These are phyloP conservation scores for Cephus spinipes DNA, from an alignment of 2,888 invertebrate species.

Conservation along the genomic window DNA sequence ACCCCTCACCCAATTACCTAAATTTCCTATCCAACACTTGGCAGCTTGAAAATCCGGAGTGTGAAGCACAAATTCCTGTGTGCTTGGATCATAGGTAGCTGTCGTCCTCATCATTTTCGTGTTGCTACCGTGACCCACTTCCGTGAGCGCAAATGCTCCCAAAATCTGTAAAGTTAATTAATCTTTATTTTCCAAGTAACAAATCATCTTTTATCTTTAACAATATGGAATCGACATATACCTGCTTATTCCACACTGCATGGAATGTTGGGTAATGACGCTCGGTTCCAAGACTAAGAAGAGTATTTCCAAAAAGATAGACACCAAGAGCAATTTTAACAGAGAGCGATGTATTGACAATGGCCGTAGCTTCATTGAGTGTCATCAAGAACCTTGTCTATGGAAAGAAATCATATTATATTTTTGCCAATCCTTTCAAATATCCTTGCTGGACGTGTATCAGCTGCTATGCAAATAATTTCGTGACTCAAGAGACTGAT, in stretches of 20 bases:
- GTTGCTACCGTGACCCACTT: conserved; percentile 92
- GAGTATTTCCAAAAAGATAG: conserved; percentile 79
- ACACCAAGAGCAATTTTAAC: conserved; percentile 84
- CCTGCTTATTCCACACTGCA: conserved; percentile 79
- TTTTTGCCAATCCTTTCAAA: not conserved
- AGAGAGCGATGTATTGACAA: conserved; percentile 78
- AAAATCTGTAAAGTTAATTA: conserved; percentile 64
- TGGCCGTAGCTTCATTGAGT: conserved; percentile 80
- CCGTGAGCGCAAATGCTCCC: conserved; percentile 88
- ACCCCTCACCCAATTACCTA: conserved; percentile 66
- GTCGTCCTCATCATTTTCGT: conserved; percentile 88
- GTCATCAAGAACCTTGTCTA: conserved; percentile 82
- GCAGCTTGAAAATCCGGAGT: conserved; percentile 83
- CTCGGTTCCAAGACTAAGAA: conserved; percentile 81
- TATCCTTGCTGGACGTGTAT: not conserved
- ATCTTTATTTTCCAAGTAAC: not conserved
- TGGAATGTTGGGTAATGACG: conserved; percentile 78
- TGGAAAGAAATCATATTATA: conserved; percentile 31
- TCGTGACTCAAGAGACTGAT: not conserved
- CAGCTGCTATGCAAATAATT: not conserved
- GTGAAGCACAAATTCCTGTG: conserved; percentile 79
- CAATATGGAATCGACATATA: conserved; percentile 40
- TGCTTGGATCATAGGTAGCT: conserved; percentile 82
- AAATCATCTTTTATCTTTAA: not conserved
- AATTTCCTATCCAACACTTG: conserved; percentile 87